A percentile compares a stretch with the other conserved stretches of the same genome.
phyloP scores from a whole-genome alignment of 2,113 vertebrate species.

The Thamnaconus septentrionalis region DNA sequence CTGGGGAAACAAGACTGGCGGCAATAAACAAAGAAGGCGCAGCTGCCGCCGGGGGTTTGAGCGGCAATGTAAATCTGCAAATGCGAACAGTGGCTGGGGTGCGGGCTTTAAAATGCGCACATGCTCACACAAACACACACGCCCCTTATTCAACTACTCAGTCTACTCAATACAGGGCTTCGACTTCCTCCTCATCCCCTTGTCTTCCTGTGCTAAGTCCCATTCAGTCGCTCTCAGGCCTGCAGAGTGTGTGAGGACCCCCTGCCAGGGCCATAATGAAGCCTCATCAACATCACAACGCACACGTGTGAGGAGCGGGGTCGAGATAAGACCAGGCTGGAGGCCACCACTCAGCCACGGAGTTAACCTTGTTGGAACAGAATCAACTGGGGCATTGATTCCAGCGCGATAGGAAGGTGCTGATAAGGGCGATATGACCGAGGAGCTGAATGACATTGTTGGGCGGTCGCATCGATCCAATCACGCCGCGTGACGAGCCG shows the following conservation, averaged over 20 bases:
- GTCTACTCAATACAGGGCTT: not conserved
- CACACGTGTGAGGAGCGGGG: slow-evolving; percentile 24
- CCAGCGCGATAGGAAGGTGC: not conserved
- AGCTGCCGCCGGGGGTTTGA: slow-evolving; percentile 38
- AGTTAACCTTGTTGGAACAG: slow-evolving; percentile 2
- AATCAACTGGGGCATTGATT: not conserved
- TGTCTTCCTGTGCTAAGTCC: slow-evolving; percentile 37
- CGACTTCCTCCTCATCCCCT: slow-evolving; percentile 22
- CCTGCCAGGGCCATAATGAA: slow-evolving; percentile 37
- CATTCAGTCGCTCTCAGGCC: slow-evolving; percentile 39
- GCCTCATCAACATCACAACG: slow-evolving; percentile 72
- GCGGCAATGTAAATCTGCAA: slow-evolving; percentile 40
- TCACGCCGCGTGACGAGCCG: not conserved
- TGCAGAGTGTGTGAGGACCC: slow-evolving; percentile 39
- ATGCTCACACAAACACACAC: not conserved
- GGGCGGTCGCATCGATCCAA: not conserved
- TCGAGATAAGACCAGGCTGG: not conserved
- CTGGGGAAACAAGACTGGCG: slow-evolving; percentile 7
- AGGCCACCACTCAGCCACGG: slow-evolving; percentile 5
- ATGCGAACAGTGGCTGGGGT: slow-evolving; percentile 21
- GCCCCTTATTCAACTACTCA: slow-evolving; percentile 5
- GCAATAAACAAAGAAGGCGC: slow-evolving; percentile 28
- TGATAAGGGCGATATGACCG: not conserved
- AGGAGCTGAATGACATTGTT: not conserved
- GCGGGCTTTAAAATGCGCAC: slow-evolving; percentile 8